phyloP scores from a whole-genome alignment of 2,888 invertebrate species.

The Agonopterix heracliana region DNA sequence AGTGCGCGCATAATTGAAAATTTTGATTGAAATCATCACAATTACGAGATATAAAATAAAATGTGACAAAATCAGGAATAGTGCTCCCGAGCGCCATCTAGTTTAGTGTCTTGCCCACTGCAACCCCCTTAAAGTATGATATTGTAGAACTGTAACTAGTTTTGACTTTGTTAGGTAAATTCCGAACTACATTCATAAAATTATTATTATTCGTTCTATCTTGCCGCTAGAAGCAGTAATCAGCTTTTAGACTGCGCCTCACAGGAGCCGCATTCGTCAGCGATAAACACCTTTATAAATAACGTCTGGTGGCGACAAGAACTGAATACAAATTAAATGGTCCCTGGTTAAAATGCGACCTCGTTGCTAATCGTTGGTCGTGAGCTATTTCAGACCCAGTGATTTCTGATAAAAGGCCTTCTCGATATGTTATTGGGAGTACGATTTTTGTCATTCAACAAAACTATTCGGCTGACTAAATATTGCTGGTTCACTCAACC shows the following conservation, averaged over 20 bases:
- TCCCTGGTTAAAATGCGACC: slow-evolving; percentile 18
- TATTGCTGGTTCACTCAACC: slow-evolving; percentile 12
- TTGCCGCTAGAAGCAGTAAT: slow-evolving; percentile 11
- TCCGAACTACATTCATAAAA: too few relatives aligned
- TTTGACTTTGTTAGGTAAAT: too few relatives aligned
- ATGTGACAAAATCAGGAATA: too few relatives aligned
- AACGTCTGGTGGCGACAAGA: slow-evolving; percentile 18
- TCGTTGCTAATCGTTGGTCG: slow-evolving; percentile 13
- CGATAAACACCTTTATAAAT: slow-evolving; percentile 24
- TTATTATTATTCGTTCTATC: slow-evolving; percentile 7
- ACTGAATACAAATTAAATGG: slow-evolving; percentile 25
- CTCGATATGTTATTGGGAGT: slow-evolving; percentile 13
- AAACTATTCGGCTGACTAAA: slow-evolving; percentile 15
- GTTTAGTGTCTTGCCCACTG: too few relatives aligned
- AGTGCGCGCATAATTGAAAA: too few relatives aligned
- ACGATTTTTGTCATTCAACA: slow-evolving; percentile 8
- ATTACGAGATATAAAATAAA: too few relatives aligned
- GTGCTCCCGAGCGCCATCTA: too few relatives aligned
- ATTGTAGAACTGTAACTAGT: too few relatives aligned
- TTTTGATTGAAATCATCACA: too few relatives aligned
- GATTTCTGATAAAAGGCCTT: slow-evolving; percentile 13
- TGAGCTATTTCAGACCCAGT: slow-evolving; percentile 16
- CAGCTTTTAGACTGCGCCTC: slow-evolving; percentile 12
- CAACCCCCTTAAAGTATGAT: background rate
- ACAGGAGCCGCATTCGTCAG: slow-evolving; percentile 15